Evolutionary conservation across 2,888 invertebrate species (phyloP), one percentile per base, ranked within the genome.

Genomic region (Caenorhabditis becei): DNA sequence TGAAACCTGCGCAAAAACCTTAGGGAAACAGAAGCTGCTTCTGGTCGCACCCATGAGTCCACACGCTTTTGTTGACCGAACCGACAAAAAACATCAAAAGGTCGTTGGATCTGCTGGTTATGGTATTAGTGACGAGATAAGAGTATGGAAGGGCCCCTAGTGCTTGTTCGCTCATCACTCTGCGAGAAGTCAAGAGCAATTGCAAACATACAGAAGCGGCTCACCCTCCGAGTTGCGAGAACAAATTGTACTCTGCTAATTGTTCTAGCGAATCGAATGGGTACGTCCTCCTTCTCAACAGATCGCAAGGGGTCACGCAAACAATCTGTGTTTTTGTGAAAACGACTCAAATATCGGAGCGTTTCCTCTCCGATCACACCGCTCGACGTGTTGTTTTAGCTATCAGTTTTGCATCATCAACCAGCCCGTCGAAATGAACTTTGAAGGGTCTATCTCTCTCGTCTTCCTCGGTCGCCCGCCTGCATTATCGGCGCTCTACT

Each of bases 241-340:
- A 77, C 70, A 77, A 77, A 77, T 77, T 77, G 77, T 70, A 77
- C 70, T 77, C 70, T 77, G n/a, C 77, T 77, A 65, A 77, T 70
- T 77, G 77, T 77, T 70, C 37, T 77, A 62, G 74, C 26, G 66
- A 58, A 59, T 74, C 65, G 47, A 75, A 59, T 59, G 56, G 75
- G 75, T 75, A 75, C 66, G 66, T 66, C 59, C 75, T 41, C 51
- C 37, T 41, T 28, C 37, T 28, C 37, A 70, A 49, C 24, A 44
- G 37, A 49, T 58, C 20, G 54, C 37, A 51, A 56, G 44, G 44
- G 58, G 59, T 65, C 59, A 74, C 59, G 65, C 74, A 66, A 65
- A 66, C 65, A 66, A 65, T 72, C 72, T 63, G 63, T 72, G 62
- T 72, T 72, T 72, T 72, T 72, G 72, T 74, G 35, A 74, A 65